Conservation (phyloP, 2,888 invertebrate genomes). For the Epistrophe grossulariae region DNA sequence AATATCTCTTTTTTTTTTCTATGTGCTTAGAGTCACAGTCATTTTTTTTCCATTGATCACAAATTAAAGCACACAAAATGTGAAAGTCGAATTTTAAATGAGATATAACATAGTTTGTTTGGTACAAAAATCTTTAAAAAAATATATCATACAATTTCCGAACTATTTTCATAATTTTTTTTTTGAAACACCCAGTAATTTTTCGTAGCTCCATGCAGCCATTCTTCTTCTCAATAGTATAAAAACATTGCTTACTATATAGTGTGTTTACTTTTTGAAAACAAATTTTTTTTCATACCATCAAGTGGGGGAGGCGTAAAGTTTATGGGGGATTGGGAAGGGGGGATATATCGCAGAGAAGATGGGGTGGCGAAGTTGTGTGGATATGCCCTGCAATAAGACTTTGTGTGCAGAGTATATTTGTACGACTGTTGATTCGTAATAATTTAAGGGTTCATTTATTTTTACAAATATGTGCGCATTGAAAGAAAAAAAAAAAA, state of each 20-base stretch:
- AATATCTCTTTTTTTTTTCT: background rate
- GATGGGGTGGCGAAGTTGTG: background rate
- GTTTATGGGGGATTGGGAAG: background rate
- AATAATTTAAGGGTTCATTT: conserved; percentile 75
- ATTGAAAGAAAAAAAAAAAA: conserved; percentile 35
- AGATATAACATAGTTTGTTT: too few species aligned
- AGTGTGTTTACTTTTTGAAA: conserved; percentile 63
- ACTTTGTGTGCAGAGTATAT: background rate
- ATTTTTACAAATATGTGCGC: conserved; percentile 72
- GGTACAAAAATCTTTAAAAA: too few species aligned
- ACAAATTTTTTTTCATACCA: conserved; percentile 30
- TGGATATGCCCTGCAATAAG: conserved; percentile 24
- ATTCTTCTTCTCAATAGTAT: conserved; percentile 7
- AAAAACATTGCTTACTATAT: conserved; percentile 35
- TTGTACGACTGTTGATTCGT: conserved; percentile 49
- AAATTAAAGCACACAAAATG: too few species aligned
- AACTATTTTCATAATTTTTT: too few species aligned
- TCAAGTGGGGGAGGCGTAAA: conserved; percentile 25
- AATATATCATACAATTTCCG: too few species aligned
- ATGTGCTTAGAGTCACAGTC: background rate
- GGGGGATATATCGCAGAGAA: background rate
- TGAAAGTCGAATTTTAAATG: too few species aligned
- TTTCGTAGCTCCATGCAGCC: conserved; percentile 1
- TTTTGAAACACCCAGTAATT: too few species aligned
- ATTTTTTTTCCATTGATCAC: too few species aligned